Percentiles rank a stretch among this genome's conserved stretches.
These are phyloP conservation scores for Polydrusus cervinus DNA, from an alignment of 2,888 invertebrate genomes.

Conservation along the genomic window DNA sequence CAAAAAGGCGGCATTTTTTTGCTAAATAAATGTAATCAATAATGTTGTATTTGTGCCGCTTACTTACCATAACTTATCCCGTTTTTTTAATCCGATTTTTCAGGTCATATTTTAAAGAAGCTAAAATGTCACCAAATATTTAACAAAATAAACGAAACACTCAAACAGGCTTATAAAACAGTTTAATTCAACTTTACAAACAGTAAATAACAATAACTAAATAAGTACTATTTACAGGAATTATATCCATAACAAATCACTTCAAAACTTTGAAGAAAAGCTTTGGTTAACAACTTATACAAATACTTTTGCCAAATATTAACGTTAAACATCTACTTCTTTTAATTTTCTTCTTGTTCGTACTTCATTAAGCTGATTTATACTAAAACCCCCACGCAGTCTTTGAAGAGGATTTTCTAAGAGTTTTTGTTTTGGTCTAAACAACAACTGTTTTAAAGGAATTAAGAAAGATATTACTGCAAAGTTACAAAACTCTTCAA, in stretches of 20 bases:
- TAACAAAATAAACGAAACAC: too few relatives aligned
- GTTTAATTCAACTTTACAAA: too few relatives aligned
- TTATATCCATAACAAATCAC: too few relatives aligned
- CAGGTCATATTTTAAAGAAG: not conserved
- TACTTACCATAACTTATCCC: not conserved
- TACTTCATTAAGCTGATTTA: conserved; percentile 7
- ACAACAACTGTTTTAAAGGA: not conserved
- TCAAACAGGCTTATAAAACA: too few relatives aligned
- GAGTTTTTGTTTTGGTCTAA: not conserved
- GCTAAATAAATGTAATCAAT: too few relatives aligned
- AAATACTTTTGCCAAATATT: not conserved
- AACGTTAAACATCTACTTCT: not conserved
- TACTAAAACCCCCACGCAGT: not conserved
- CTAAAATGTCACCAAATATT: not conserved
- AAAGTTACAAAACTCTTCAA: not conserved
- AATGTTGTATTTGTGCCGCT: too few relatives aligned
- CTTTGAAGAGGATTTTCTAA: not conserved
- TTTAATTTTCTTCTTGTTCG: not conserved
- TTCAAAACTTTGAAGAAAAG: too few relatives aligned
- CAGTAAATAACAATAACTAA: too few relatives aligned
- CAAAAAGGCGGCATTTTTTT: too few relatives aligned
- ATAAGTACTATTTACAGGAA: too few relatives aligned
- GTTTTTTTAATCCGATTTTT: not conserved
- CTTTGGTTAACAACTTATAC: not conserved
- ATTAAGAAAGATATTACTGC: not conserved